Base-by-base conservation (phyloP, 2,888 invertebrate species). In the Ophioninae sp. region DNA sequence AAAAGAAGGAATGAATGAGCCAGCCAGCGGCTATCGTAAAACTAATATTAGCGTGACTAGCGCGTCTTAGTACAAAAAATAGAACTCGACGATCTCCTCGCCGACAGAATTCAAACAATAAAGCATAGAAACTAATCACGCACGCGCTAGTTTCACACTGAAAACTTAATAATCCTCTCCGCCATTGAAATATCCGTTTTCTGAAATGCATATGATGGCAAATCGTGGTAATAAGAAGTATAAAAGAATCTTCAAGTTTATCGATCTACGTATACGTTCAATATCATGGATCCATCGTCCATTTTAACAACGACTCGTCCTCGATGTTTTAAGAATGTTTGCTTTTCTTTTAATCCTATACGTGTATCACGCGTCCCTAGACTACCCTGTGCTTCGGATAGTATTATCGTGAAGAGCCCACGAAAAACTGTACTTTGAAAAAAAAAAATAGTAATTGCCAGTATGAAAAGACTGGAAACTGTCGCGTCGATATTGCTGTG, bases 341-440 rank as follows among this genome's bases (percentile, higher is more conserved):
- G 65, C 67, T 77, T 85, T 77, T 85, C 79, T 76, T 80, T 17
- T 30, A 30, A 80, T 80, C 68, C 83, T 80, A 82, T 79, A 81
- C 81, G 84, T 80, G 63, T 81, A 85, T 85, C 87, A 82, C 87
- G 85, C 86, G 86, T 51, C 51, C 83, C 80, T 82, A 85, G 82
- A 85, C 91, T 90, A 91, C 90, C 90, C 91, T 90, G 90, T 91
- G 87, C 87, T 89, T 86, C 75, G 65, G 73, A 85, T 81, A 80
- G 80, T 73, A 85, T 51, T 81, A 80, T 81, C 72, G 59, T 63
- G 65, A 68, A 85, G 72, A 59, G 3, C 8, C 59, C 22, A 59
- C 9, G 6, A 59, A 69, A 67, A 65, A 65, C 20, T n/a, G 8
- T 61, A n/a, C 23, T 65, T 69, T 30, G 1, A 30, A 30, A 68